phyloP scores from a whole-genome alignment of 2,797 vertebrate genomes.

The Chelonia mydas region DNA sequence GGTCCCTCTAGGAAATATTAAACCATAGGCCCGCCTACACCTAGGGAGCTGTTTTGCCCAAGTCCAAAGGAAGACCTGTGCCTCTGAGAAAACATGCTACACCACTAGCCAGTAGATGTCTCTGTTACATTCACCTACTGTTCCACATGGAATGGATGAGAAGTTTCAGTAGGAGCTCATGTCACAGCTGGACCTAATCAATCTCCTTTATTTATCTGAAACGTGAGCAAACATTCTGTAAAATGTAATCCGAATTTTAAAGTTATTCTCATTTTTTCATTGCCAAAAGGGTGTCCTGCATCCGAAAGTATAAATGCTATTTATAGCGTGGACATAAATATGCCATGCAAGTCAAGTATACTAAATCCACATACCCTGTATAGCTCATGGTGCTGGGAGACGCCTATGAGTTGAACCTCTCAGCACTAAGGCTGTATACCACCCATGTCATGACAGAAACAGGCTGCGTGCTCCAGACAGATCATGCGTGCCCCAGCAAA shows the following conservation, averaged over 20 bases:
- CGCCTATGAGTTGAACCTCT: no score
- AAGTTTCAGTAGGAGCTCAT: background rate
- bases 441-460: no score
- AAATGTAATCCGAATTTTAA: background rate
- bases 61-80: background rate
- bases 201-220: background rate
- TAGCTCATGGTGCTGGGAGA: no score
- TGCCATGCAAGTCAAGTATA: no score
- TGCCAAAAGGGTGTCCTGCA: no score
- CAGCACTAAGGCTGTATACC: no score
- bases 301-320: no score
- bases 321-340: no score
- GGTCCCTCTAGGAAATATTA: background rate
- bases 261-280: background rate
- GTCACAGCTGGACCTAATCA: background rate
- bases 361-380: no score
- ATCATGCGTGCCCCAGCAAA: no score
- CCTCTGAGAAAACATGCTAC: background rate
- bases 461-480: no score
- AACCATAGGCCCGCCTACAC: background rate
- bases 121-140: constrained; percentile 70
- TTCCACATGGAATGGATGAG: constrained; percentile 16
- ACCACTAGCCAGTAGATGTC: constrained; percentile 71
- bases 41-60: background rate
- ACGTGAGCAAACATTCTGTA: background rate